Evolutionary conservation across 2,113 vertebrate genomes (phyloP).

Genomic region (Sarotherodon lohbergeri): DNA sequence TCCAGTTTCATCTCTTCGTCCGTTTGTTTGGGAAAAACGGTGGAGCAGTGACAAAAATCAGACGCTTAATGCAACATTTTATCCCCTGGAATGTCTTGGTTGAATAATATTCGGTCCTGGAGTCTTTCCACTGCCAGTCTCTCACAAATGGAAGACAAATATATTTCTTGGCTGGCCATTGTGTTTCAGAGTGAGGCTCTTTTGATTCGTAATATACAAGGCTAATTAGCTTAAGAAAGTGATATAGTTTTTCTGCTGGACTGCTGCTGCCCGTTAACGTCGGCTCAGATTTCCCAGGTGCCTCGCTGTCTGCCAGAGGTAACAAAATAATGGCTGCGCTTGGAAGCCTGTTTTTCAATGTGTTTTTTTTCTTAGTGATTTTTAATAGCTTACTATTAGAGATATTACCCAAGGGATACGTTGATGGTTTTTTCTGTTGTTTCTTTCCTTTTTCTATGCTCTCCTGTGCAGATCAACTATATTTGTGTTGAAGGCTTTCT

Average conservation of each 20-base stretch:
- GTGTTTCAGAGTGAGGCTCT: constrained; percentile 42
- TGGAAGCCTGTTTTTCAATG: constrained; percentile 42
- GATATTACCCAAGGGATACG: constrained; percentile 41
- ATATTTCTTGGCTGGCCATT: constrained; percentile 68
- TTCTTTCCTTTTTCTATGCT: not conserved
- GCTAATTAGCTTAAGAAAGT: constrained; percentile 70
- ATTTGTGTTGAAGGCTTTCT: constrained; percentile 2
- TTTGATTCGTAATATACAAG: constrained; percentile 66
- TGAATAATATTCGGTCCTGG: constrained; percentile 35
- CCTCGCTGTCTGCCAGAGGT: constrained; percentile 71
- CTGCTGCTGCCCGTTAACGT: constrained; percentile 38
- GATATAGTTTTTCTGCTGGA: constrained; percentile 48
- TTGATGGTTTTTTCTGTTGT: constrained; percentile 36
- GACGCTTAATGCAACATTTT: constrained; percentile 22
- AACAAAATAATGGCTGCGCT: constrained; percentile 64
- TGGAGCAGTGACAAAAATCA: constrained; percentile 34
- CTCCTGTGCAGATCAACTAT: not conserved
- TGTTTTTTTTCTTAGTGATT: constrained; percentile 37
- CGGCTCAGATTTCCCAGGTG: constrained; percentile 75
- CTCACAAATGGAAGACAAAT: constrained; percentile 64
- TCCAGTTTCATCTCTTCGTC: not conserved
- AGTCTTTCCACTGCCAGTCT: constrained; percentile 51
- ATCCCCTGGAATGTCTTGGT: constrained; percentile 37
- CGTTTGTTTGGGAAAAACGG: not conserved
- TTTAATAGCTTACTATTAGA: constrained; percentile 63